These are phyloP conservation scores for Sitobion miscanthi DNA, from an alignment of 1,140 invertebrate species.

Conservation along the genomic window DNA sequence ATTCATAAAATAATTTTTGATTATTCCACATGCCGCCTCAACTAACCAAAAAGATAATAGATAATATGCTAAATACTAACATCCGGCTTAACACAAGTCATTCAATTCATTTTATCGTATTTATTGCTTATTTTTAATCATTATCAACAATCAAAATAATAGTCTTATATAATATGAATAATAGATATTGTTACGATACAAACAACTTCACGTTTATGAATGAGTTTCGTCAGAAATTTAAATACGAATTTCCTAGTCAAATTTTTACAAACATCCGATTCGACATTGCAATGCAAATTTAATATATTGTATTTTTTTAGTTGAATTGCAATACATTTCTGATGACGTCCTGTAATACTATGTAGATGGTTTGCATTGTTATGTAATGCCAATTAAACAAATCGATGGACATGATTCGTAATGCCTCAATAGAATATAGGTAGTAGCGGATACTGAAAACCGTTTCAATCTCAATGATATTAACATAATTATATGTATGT, in stretches of 20 bases:
- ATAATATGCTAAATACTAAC: background rate
- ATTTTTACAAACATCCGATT: background rate
- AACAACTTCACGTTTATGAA: slow-evolving; percentile 44
- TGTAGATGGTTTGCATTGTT: background rate
- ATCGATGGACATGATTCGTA: background rate
- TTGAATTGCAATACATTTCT: background rate
- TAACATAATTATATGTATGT: background rate
- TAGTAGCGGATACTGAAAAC: background rate
- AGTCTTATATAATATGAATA: slow-evolving; percentile 17
- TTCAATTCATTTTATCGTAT: slow-evolving; percentile 1
- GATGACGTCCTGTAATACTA: background rate
- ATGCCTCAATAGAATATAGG: too few relatives aligned
- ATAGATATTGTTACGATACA: slow-evolving; percentile 1
- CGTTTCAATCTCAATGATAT: background rate
- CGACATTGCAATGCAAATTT: background rate
- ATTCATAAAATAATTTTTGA: slow-evolving; percentile 10
- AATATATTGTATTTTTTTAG: background rate
- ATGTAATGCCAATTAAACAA: background rate
- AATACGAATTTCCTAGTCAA: background rate
- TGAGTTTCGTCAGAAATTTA: slow-evolving; percentile 20
- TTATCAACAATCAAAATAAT: background rate
- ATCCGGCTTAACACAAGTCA: background rate
- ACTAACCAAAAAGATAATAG: background rate
- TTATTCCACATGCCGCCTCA: background rate
- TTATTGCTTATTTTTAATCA: background rate